These are phyloP conservation scores for Nothura maculosa DNA, from an alignment of 2,797 vertebrate genomes.

Conservation along the genomic window DNA sequence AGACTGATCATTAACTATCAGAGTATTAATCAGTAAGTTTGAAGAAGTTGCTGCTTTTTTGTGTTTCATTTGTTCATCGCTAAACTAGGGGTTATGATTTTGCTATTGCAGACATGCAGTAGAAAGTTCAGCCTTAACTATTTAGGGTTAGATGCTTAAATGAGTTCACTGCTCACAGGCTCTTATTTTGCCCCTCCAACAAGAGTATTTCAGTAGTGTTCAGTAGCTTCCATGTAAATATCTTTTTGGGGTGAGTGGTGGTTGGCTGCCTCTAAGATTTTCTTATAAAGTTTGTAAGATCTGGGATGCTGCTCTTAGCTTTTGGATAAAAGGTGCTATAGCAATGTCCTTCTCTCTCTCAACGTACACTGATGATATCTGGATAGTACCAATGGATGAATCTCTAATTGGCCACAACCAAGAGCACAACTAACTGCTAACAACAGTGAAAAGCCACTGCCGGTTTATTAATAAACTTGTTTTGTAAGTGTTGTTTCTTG, in stretches of 20 bases:
- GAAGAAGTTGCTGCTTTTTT: not conserved
- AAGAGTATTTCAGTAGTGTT: not conserved
- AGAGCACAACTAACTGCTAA: not conserved
- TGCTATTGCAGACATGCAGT: not conserved
- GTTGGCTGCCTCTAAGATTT: not conserved
- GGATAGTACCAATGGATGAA: not conserved
- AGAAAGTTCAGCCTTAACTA: not conserved
- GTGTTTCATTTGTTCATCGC: not conserved
- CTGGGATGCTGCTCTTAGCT: not conserved
- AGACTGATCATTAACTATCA: not conserved
- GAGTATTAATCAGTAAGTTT: not conserved
- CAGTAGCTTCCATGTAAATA: not conserved
- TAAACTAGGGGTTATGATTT: not conserved
- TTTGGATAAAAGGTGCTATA: not conserved
- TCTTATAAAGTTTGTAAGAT: not conserved
- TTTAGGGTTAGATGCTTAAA: not conserved
- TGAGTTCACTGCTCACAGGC: not conserved
- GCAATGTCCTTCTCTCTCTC: not conserved
- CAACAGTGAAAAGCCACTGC: not conserved
- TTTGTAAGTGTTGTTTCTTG: not conserved
- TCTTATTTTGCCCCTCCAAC: not conserved
- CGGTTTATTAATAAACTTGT: not conserved
- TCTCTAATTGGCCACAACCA: not conserved
- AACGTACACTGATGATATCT: not conserved
- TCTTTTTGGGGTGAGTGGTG: rapidly evolving